Base-by-base conservation (phyloP, 2,888 invertebrate species). In the Aricia artaxerxes region DNA sequence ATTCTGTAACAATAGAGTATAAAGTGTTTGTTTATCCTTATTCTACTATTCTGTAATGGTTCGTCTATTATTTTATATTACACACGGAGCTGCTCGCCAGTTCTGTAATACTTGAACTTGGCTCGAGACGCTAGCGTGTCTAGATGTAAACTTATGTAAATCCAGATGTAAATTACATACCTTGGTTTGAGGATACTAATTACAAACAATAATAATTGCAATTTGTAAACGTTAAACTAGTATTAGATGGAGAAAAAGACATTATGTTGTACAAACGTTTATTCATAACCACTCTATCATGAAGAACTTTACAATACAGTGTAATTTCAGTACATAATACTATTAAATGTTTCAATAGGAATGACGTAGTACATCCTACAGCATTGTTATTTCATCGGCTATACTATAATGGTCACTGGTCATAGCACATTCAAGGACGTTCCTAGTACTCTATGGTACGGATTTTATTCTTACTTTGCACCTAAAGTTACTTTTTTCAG, bases 251-350 rank as follows among this genome's bases (percentile, higher is more conserved):
- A 40, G 49, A 44, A 44, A 75, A 75, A 75, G 5, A 75, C 24
- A 44, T 49, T 31, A 75, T 24, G 49, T 44, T 49, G 24, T 31
- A 24, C 44, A 9, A 75, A 24, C 75, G 44, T 75, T 75, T 75
- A 75, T 75, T 75, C 24, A 24, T 75, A 75, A 44, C 24, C 49
- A 75, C 75, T 75, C 69, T 35, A 69, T 69, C 11, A 49, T 31
- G 44, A 75, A 31, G 31, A 31, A 75, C n/a, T 13, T 49, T 1
- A 75, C 49, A 75, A 44, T 24, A 75, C 75, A 44, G 4, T 24
- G 75, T 49, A 24, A 44, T 75, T 75, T 75, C 75, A 75, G 49
- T 44, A 49, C 24, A 44, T 75, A 49, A 49, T 49, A n/a, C 73
- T 73, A 49, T 75, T 75, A 75, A 31, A 69, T 16, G 11, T 69